These are phyloP conservation scores for Philaethria dido DNA, from an alignment of 2,888 invertebrate species.

Conservation along the genomic window DNA sequence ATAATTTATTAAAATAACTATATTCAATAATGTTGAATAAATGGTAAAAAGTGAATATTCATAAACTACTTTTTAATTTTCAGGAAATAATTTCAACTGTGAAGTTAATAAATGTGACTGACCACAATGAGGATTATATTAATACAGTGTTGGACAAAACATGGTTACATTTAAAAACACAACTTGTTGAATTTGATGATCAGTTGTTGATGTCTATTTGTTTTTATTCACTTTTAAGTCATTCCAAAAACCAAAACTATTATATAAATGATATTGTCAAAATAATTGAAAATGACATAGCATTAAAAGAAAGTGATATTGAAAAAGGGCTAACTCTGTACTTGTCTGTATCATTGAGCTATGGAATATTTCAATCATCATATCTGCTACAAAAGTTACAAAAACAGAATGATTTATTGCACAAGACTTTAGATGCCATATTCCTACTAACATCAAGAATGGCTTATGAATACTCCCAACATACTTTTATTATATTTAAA, in stretches of 20 bases:
- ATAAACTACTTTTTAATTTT: conserved; percentile 42
- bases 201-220: conserved; percentile 73
- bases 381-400: conserved; percentile 53
- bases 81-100: conserved; percentile 61
- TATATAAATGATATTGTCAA: conserved; percentile 56
- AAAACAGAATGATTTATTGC: conserved; percentile 44
- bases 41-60: neutral
- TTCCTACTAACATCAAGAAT: conserved; percentile 60
- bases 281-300: conserved; percentile 53
- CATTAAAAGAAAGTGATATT: conserved; percentile 43
- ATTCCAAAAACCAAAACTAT: conserved; percentile 53
- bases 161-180: conserved; percentile 62
- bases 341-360: conserved; percentile 64
- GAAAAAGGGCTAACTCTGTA: conserved; percentile 49
- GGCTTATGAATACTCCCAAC: conserved; percentile 80
- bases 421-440: conserved; percentile 51
- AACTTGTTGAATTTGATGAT: conserved; percentile 64
- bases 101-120: conserved; percentile 48
- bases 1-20: neutral
- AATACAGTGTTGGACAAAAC: conserved; percentile 54
- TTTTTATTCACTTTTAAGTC: conserved; percentile 62
- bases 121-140: conserved; percentile 49
- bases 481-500: conserved; percentile 80
- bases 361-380: conserved; percentile 75
- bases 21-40: neutral